A percentile compares a stretch with the other conserved stretches of the same genome.
Conservation (phyloP, 2,797 vertebrate genomes). For the Petrocephalus schoutedeni region DNA sequence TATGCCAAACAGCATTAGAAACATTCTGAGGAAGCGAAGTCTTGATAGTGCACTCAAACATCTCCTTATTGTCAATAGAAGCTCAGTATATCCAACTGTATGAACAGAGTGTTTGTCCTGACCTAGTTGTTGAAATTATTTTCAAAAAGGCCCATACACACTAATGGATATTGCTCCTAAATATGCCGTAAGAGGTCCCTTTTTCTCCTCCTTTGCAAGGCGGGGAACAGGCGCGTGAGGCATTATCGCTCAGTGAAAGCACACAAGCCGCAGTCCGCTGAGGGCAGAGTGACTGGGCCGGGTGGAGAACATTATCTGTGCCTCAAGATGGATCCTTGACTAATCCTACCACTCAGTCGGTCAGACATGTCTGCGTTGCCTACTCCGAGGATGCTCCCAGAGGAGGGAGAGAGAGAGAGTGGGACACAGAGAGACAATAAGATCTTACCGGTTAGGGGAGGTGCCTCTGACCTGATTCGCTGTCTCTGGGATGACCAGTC, state of each 20-base stretch:
- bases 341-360: conserved; percentile 53
- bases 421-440: not conserved
- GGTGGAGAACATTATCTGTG: conserved; percentile 60
- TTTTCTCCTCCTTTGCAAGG: conserved; percentile 6
- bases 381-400: conserved; percentile 58
- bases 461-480: not conserved
- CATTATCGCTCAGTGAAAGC: conserved; percentile 26
- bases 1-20: conserved; percentile 1
- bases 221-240: not conserved
- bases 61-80: conserved; percentile 55
- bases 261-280: conserved; percentile 20
- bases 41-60: conserved; percentile 56
- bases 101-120: conserved; percentile 50
- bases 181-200: conserved; percentile 14
- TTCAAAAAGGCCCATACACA: conserved; percentile 46
- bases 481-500: not conserved
- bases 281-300: conserved; percentile 55
- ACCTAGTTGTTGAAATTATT: conserved; percentile 58
- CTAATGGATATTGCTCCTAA: conserved; percentile 57
- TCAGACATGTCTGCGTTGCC: conserved; percentile 56
- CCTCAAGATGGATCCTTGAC: conserved; percentile 73
- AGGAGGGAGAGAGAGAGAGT: conserved; percentile 6
- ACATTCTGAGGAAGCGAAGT: conserved; percentile 26
- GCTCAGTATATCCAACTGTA: not conserved
- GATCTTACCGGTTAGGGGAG: not conserved